phyloP scores from a whole-genome alignment of 2,797 vertebrate genomes.

The Gallinago stenura region DNA sequence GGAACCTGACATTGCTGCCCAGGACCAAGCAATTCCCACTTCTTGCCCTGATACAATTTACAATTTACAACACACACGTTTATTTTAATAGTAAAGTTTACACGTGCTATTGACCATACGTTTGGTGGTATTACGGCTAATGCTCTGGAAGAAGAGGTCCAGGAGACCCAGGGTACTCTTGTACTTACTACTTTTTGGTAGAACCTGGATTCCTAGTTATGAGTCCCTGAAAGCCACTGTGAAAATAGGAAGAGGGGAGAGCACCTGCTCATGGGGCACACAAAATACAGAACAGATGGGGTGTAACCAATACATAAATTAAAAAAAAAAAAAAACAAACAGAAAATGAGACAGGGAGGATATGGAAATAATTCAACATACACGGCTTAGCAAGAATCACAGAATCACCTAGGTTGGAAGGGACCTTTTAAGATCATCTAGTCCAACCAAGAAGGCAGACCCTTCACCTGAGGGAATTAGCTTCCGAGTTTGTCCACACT shows the following conservation, averaged over 20 bases:
- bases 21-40: neutral
- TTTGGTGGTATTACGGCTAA: neutral
- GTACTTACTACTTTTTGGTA: neutral
- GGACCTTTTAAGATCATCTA: too few relatives aligned
- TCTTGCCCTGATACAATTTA: neutral
- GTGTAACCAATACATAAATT: neutral
- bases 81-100: neutral
- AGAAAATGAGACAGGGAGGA: neutral
- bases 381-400: neutral
- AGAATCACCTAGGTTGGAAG: too few relatives aligned
- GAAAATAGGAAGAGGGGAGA: neutral
- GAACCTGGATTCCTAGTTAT: neutral
- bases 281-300: neutral
- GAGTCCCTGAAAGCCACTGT: neutral
- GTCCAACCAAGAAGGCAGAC: neutral
- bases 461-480: neutral
- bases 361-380: neutral
- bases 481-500: neutral
- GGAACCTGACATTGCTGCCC: neutral
- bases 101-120: neutral
- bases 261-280: neutral
- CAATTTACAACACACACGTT: neutral
- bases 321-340: neutral
- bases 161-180: neutral
- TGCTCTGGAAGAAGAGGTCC: neutral